Base-by-base conservation (phyloP, 2,797 vertebrate species). In the Melanotaenia boesemani region DNA sequence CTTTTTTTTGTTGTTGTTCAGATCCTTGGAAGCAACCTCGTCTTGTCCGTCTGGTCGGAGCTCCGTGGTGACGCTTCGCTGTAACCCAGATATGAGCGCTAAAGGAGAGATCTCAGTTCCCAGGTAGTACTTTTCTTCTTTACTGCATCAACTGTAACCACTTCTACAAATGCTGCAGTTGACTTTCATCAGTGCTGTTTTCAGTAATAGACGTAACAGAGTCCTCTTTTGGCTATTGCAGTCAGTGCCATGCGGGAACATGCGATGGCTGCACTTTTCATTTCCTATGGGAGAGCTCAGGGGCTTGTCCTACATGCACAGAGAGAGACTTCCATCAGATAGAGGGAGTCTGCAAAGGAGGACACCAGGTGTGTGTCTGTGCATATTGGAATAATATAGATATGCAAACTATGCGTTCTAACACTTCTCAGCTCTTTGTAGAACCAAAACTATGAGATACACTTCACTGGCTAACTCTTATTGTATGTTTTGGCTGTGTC, bases 221-320 rank as follows among this genome's bases (percentile, higher is more conserved):
- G 9, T 80, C 20, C 86, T 46, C 73, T 66, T 74, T 81, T 59
- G 75, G 77, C 1, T 70, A 6, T 81, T 89, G 62, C 83, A 99
- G 98, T 77, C 91, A 83, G 70, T 99, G 98, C 68, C 97, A 97
- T 0, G 97, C 96, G 0, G 98, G 97, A 56, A 99, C 98, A 7
- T 99, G 98, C 0, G 96, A 99, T 30, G 97, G 98, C 54, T 99
- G 98, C 86, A 94, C 92, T 2, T 99, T 99, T 87, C 85, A 95
- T 84, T 98, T 99, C 69, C 76, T 99, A 7, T 99, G 98, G 98
- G 96, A 99, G 87, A 98, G 97, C 72, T 95, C 95, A 0, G 96
- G 96, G 63, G 97, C 97, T 20, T 99, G 98, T 81, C 97, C 98
- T 13, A 95, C 96, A 60, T 99, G 98, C 87, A 96, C 96, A 0